A percentile compares a stretch with the other conserved stretches of the same genome.
phyloP scores from a whole-genome alignment of 2,888 invertebrate species.

The Callosobruchus maculatus region DNA sequence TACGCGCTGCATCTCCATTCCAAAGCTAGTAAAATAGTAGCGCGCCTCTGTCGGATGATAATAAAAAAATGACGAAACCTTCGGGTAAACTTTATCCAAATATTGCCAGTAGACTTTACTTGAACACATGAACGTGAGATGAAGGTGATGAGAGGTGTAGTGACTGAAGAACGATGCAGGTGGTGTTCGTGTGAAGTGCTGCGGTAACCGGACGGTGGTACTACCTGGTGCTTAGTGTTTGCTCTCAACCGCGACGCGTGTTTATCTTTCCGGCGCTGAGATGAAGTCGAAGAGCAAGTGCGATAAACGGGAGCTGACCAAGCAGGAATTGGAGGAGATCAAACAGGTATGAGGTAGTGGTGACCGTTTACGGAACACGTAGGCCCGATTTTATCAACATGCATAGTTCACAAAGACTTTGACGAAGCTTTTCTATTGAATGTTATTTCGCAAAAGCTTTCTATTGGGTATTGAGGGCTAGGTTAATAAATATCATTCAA shows the following conservation, averaged over 20 bases:
- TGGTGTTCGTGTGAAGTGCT: not conserved
- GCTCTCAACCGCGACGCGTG: not conserved
- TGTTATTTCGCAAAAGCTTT: too few relatives aligned
- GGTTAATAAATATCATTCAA: too few relatives aligned
- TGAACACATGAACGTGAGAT: conserved; percentile 25
- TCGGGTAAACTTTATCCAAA: conserved; percentile 26
- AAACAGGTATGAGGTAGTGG: conserved; percentile 23
- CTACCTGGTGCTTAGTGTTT: not conserved
- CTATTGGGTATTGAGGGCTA: too few relatives aligned
- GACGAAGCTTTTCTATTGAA: too few relatives aligned
- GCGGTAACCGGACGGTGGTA: not conserved
- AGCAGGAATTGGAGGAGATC: conserved; percentile 25
- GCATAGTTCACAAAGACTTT: too few relatives aligned
- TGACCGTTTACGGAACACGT: too few relatives aligned
- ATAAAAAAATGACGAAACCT: conserved; percentile 31
- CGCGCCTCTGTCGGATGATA: not conserved
- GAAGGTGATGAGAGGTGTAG: conserved; percentile 1
- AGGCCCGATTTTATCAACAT: too few relatives aligned
- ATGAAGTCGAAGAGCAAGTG: conserved; percentile 19
- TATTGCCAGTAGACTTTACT: conserved; percentile 29
- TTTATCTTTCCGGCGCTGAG: conserved; percentile 4
- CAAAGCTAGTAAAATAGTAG: not conserved
- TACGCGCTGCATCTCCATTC: too few relatives aligned
- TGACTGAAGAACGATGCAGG: conserved; percentile 6
- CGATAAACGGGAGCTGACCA: conserved; percentile 19